A percentile compares a stretch with the other conserved stretches of the same genome.
Conservation (phyloP, 1,140 invertebrate genomes). For the Drosophila novamexicana region DNA sequence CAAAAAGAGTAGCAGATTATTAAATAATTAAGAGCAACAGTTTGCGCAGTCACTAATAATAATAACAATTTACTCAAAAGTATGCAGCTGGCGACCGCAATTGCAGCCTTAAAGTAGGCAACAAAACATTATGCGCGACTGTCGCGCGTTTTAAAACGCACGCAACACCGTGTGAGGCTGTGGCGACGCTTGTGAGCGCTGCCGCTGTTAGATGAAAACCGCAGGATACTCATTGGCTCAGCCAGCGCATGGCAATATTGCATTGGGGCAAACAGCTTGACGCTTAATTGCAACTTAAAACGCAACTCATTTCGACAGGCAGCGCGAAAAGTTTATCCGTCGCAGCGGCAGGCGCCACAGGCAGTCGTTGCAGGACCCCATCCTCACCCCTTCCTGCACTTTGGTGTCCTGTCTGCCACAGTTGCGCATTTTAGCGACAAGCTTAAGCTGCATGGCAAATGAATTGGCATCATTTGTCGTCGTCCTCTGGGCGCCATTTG, state of each 20-base stretch:
- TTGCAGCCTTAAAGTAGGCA: constrained; percentile 17
- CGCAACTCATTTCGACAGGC: constrained; percentile 65
- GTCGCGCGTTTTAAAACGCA: constrained; percentile 12
- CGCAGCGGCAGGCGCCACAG: constrained; percentile 19
- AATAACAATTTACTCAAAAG: not conserved
- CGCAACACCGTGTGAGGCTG: not conserved
- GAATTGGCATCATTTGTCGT: constrained; percentile 77
- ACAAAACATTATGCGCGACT: not conserved
- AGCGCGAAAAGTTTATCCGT: constrained; percentile 27
- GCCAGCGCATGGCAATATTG: constrained; percentile 7
- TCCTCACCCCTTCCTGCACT: not conserved
- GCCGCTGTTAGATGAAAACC: not conserved
- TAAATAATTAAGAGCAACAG: too few relatives aligned
- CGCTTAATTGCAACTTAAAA: constrained; percentile 77
- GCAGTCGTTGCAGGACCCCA: constrained; percentile 13
- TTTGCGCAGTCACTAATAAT: too few relatives aligned
- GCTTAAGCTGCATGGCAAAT: constrained; percentile 66
- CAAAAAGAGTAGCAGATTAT: too few relatives aligned
- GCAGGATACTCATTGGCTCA: constrained; percentile 21
- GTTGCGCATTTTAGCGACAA: constrained; percentile 69
- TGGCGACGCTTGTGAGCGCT: not conserved
- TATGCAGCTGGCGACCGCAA: not conserved
- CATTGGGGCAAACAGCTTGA: constrained; percentile 42
- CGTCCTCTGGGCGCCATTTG: constrained; percentile 52
- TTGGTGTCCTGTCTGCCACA: constrained; percentile 23